Evolutionary conservation across 2,113 vertebrate species (phyloP), one percentile per base, ranked within the genome.

Genomic region (Reinhardtius hippoglossoides): DNA sequence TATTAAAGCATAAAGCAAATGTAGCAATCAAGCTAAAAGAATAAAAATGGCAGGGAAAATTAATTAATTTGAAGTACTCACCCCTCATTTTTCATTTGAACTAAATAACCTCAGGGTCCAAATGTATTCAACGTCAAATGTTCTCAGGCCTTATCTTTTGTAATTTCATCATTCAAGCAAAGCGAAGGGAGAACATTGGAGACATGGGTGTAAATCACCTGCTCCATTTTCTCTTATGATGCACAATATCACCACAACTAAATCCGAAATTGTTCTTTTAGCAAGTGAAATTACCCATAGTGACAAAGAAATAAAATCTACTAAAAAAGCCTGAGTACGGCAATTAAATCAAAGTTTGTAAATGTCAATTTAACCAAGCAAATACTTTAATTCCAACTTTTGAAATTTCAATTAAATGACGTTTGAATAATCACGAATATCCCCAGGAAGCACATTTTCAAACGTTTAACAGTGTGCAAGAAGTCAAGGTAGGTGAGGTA

Each of bases 101-200:
- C 79, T 86, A 71, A 82, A 89, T 71, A 83, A 80, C 82, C 82
- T 68, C 40, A 12, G 72, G 84, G 72, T 69, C 48, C 67, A 76
- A 77, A 83, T 81, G 61, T 68, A 58, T 75, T 73, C 16, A 35
- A 71, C 24, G 58, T 72, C 24, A 44, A 58, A 78, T 63, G 54
- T 71, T 78, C 24, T 80, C 26, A 76, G 52, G 64, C 63, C 10
- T 82, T 81, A 67, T 75, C 65, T 74, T 55, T 79, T 76, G 65
- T 67, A 59, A 54, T 69, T 72, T 74, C 52, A 72, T 75, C 50
- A 76, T 77, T 57, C n/a, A 27, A 50, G 26, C 52, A 35, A 54
- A 60, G 56, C 55, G 52, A n/a, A 14, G 9, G 14, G 18, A 54
- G 57, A 50, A 70, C 59, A 66, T 35, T 26, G 76, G 59, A 48